These are phyloP conservation scores for Aphidius gifuensis DNA, from an alignment of 1,140 invertebrate genomes.

Conservation along the genomic window DNA sequence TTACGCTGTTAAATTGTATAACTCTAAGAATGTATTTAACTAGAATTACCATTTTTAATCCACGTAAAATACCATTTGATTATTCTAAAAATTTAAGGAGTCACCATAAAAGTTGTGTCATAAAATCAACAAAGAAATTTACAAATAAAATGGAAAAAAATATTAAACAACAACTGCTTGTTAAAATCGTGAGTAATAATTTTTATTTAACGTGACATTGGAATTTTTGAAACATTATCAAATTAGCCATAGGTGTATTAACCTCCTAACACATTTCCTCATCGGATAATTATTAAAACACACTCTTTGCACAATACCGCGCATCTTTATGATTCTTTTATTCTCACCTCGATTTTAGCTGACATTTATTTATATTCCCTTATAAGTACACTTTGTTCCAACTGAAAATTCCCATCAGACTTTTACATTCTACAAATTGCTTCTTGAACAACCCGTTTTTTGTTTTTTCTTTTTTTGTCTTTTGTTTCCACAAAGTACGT, in stretches of 20 bases:
- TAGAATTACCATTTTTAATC: no score
- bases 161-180: background rate
- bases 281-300: slow-evolving; percentile 4
- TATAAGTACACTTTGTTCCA: no score
- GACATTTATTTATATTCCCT: no score
- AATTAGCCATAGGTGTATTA: slow-evolving; percentile 26
- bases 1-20: no score
- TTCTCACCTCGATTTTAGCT: background rate
- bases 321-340: slow-evolving; percentile 2
- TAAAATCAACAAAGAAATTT: background rate
- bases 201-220: slow-evolving; percentile 27
- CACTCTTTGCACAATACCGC: slow-evolving; percentile 12
- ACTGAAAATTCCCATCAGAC: background rate
- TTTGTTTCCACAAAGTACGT: no score
- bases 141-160: slow-evolving; percentile 1
- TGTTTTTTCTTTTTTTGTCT: no score
- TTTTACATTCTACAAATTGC: background rate
- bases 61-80: no score
- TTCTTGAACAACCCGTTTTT: background rate
- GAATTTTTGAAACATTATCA: slow-evolving; percentile 26
- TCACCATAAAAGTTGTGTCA: no score
- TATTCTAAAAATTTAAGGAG: no score
- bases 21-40: background rate
- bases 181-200: slow-evolving; percentile 22
- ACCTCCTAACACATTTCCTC: slow-evolving; percentile 20